phyloP scores from a whole-genome alignment of 2,888 invertebrate genomes.

The Cheilosia vulpina region DNA sequence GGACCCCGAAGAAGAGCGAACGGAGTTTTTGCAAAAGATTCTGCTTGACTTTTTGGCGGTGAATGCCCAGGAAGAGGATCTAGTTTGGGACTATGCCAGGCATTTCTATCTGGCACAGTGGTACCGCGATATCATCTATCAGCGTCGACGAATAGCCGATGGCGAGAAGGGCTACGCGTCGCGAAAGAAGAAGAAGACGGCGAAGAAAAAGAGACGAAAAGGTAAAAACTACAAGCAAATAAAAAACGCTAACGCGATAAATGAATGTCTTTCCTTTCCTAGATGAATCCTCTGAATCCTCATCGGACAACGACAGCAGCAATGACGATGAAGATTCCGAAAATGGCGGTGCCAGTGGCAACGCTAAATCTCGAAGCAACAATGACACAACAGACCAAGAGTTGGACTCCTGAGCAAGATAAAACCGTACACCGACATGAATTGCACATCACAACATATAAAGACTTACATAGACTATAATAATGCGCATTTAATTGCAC shows the following conservation, averaged over 20 bases:
- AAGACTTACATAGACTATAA: constrained; percentile 96
- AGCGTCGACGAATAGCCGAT: constrained; percentile 88
- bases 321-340: constrained; percentile 81
- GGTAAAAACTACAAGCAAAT: constrained; percentile 77
- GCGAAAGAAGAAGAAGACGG: constrained; percentile 83
- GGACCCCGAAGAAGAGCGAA: constrained; percentile 92
- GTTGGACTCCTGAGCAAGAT: constrained; percentile 90
- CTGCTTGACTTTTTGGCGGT: constrained; percentile 95
- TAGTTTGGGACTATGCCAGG: constrained; percentile 93
- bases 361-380: constrained; percentile 79
- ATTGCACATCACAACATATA: constrained; percentile 90
- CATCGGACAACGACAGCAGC: constrained; percentile 79
- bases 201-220: constrained; percentile 85
- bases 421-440: constrained; percentile 90
- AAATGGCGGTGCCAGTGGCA: constrained; percentile 79
- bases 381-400: constrained; percentile 85
- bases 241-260: not conserved
- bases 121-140: constrained; percentile 92
- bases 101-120: constrained; percentile 99
- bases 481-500: constrained; percentile 95
- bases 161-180: constrained; percentile 85
- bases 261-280: constrained; percentile 11
- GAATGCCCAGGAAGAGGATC: constrained; percentile 93
- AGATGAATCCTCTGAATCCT: constrained; percentile 80
- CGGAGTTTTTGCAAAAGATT: constrained; percentile 94